phyloP scores from a whole-genome alignment of 2,888 invertebrate species.

The Byasa hedistus region DNA sequence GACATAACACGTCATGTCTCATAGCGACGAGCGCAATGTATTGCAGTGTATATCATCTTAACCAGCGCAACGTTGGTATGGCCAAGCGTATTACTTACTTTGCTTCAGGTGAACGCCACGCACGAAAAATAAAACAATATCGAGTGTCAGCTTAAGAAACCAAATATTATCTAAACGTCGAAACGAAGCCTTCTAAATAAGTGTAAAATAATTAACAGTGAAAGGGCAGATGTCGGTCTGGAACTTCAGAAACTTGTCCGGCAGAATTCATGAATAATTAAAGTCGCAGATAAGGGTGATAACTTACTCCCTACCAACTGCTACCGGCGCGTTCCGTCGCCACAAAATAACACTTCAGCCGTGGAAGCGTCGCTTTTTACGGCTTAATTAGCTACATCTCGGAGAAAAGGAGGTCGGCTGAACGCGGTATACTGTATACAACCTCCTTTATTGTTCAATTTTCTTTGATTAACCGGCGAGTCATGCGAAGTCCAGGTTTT shows the following conservation, averaged over 20 bases:
- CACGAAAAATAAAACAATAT: too few species aligned
- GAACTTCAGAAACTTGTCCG: conserved; percentile 62
- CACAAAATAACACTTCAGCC: conserved; percentile 60
- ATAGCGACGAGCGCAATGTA: too few species aligned
- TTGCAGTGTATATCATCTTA: too few species aligned
- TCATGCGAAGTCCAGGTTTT: conserved; percentile 16
- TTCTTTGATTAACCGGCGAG: conserved; percentile 54
- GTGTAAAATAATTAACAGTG: conserved; percentile 68
- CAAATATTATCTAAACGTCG: too few species aligned
- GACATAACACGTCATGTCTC: too few species aligned
- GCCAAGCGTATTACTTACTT: too few species aligned
- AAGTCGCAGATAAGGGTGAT: conserved; percentile 62
- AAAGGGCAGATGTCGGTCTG: conserved; percentile 61
- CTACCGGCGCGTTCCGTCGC: conserved; percentile 43
- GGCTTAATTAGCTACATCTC: conserved; percentile 71
- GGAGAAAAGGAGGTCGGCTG: conserved; percentile 36
- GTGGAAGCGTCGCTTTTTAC: conserved; percentile 64
- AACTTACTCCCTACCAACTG: conserved; percentile 53
- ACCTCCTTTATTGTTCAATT: conserved; percentile 46
- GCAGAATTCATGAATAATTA: conserved; percentile 71
- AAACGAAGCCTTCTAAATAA: conserved; percentile 33
- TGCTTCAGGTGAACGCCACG: too few species aligned
- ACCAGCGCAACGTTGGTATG: too few species aligned
- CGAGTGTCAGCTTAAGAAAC: too few species aligned
- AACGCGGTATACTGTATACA: conserved; percentile 46